These are phyloP conservation scores for Australoheros facetus DNA, from an alignment of 2,797 vertebrate species.

Conservation along the genomic window DNA sequence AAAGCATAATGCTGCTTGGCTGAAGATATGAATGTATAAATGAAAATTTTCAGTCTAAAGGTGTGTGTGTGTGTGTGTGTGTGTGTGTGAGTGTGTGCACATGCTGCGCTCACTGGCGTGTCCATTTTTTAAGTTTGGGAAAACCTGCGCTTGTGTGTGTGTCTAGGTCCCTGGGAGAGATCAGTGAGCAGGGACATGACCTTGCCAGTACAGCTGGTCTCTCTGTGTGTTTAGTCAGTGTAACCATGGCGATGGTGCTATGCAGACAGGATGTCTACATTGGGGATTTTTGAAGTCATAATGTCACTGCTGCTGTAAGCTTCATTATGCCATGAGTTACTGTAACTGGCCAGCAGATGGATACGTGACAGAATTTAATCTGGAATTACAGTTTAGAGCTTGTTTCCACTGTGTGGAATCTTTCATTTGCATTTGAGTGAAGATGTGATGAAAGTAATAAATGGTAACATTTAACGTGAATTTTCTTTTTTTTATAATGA, in stretches of 20 bases:
- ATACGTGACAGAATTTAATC: conserved; percentile 24
- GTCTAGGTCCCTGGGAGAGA: conserved; percentile 54
- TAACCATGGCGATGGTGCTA: conserved; percentile 68
- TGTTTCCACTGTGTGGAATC: conserved; percentile 10
- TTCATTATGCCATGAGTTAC: conserved; percentile 64
- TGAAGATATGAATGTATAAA: not conserved
- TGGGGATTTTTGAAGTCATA: conserved; percentile 76
- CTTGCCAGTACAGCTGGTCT: conserved; percentile 73
- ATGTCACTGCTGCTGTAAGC: conserved; percentile 60
- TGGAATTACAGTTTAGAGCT: conserved; percentile 14
- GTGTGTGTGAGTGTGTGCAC: not conserved
- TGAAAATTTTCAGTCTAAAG: not conserved
- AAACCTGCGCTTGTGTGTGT: conserved; percentile 34
- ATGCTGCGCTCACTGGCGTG: conserved; percentile 9
- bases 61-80: not conserved
- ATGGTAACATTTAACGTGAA: not conserved
- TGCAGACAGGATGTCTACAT: conserved; percentile 74
- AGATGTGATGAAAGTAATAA: not conserved
- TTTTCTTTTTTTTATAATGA: conserved; percentile 1
- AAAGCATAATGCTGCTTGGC: not conserved
- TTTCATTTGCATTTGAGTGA: conserved; percentile 10
- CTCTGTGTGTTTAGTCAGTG: conserved; percentile 67
- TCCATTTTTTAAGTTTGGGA: not conserved
- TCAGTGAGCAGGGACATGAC: conserved; percentile 66
- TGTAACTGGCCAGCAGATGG: conserved; percentile 53